Evolutionary conservation across 2,888 invertebrate genomes (phyloP).

Genomic region (Oscheius sp.): DNA sequence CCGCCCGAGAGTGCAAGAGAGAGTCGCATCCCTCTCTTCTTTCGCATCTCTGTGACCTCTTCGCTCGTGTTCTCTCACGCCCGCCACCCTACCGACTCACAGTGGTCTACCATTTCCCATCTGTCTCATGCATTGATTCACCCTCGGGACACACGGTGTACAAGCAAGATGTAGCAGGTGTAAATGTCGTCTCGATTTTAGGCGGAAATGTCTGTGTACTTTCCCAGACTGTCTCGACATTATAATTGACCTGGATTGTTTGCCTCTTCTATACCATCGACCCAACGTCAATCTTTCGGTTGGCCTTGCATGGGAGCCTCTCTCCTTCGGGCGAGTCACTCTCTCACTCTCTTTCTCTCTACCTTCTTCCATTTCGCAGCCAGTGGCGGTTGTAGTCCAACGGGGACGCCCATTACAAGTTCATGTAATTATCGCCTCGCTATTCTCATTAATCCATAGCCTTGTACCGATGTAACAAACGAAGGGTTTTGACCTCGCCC

Average conservation of each 20-base stretch:
- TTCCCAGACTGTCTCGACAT: neutral
- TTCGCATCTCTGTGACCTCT: conserved; percentile 19
- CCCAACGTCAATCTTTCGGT: too few relatives aligned
- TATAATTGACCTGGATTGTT: neutral
- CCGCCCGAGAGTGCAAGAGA: conserved; percentile 9
- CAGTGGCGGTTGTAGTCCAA: too few relatives aligned
- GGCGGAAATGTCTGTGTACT: neutral
- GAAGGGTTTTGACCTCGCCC: neutral
- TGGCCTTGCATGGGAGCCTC: too few relatives aligned
- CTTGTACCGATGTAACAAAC: neutral
- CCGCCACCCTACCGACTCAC: conserved; percentile 21
- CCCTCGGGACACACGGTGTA: too few relatives aligned
- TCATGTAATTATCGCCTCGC: neutral
- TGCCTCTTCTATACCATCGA: neutral
- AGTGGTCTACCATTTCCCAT: conserved; percentile 20
- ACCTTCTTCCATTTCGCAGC: neutral
- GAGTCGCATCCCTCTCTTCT: conserved; percentile 20
- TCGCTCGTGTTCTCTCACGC: conserved; percentile 12
- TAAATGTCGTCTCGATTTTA: too few relatives aligned
- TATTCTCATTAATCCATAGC: neutral
- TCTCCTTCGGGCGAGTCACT: too few relatives aligned
- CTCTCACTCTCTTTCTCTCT: neutral
- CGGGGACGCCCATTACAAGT: too few relatives aligned
- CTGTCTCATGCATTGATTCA: conserved; percentile 10
- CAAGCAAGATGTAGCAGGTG: too few relatives aligned